Evolutionary conservation across 2,888 invertebrate genomes (phyloP), one percentile per base, ranked within the genome.

Genomic region (Pyrgus malvae): DNA sequence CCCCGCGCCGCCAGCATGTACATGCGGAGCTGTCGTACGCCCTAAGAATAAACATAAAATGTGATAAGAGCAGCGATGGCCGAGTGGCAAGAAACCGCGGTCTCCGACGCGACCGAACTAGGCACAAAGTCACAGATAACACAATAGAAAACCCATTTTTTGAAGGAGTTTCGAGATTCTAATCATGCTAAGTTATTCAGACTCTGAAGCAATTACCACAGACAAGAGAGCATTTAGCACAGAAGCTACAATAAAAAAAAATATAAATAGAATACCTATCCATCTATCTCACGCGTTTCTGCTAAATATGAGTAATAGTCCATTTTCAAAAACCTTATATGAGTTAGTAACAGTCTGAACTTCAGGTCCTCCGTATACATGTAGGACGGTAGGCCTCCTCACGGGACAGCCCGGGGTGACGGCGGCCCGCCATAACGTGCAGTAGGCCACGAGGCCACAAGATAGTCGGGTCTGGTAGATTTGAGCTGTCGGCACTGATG

Each of bases 351-450:
- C 99, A 31, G 98, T 93, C 88, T 99, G 99, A 42, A 99, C 98
- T 80, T 99, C 98, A 0, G 99, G 99, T 0, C 99, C 99, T 2
- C 98, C 99, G 78, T 99, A 99, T 49, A 99, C 97, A 83, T 98
- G 98, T 45, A 99, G 92, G 57, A 99, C 95, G 11, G 98, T 98
- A 0, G 99, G 99, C 88, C 98, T 97, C 58, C 95, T 65, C 27
- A 82, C 78, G 12, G 72, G 48, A 6, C 73, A 71, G 33, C 50
- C 50, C 0, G 50, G 50, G 42, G 35, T 12, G 23, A 25, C 42
- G 0, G 72, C 80, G 66, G 95, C 76, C 48, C 96, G 95, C 88
- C 98, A 98, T 61, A 98, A 94, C 94, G 98, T 96, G 40, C 88
- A 51, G 16, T 87, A 84, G 0, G 98, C 97, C 69, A 95, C 94